Percentiles rank a stretch among this genome's conserved stretches.
Conservation (phyloP, 2,888 invertebrate species). For the Philereme transversata region DNA sequence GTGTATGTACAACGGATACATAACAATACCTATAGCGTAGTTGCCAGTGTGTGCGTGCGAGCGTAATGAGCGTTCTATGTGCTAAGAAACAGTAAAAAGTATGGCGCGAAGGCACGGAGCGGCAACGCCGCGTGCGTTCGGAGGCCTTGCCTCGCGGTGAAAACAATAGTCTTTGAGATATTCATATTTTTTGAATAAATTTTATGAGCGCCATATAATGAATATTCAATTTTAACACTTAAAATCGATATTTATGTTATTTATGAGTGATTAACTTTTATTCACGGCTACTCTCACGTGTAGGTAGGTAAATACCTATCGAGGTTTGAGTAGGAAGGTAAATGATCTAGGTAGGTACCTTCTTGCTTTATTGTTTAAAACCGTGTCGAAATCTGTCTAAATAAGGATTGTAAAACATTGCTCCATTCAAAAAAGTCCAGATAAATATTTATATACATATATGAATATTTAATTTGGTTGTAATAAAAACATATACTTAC, state of each 20-base stretch:
- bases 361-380: no score
- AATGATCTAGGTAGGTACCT: no score
- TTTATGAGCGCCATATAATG: slow-evolving; percentile 17
- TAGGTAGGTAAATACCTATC: not conserved
- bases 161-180: slow-evolving; percentile 73
- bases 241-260: slow-evolving; percentile 1
- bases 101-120: slow-evolving; percentile 79
- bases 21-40: slow-evolving; percentile 66
- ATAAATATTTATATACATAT: no score
- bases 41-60: slow-evolving; percentile 61
- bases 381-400: no score
- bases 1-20: slow-evolving; percentile 65
- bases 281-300: no score
- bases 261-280: not conserved
- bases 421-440: no score
- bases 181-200: slow-evolving; percentile 57
- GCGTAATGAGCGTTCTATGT: slow-evolving; percentile 83
- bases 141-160: slow-evolving; percentile 72
- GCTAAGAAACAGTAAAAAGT: slow-evolving; percentile 85
- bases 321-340: not conserved
- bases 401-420: no score
- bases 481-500: no score
- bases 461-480: no score
- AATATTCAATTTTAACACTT: not conserved
- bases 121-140: slow-evolving; percentile 77